Percentiles rank a stretch among this genome's conserved stretches.
Evolutionary conservation across 2,113 vertebrate species (phyloP).

Genomic region (Lophochroa leadbeateri): DNA sequence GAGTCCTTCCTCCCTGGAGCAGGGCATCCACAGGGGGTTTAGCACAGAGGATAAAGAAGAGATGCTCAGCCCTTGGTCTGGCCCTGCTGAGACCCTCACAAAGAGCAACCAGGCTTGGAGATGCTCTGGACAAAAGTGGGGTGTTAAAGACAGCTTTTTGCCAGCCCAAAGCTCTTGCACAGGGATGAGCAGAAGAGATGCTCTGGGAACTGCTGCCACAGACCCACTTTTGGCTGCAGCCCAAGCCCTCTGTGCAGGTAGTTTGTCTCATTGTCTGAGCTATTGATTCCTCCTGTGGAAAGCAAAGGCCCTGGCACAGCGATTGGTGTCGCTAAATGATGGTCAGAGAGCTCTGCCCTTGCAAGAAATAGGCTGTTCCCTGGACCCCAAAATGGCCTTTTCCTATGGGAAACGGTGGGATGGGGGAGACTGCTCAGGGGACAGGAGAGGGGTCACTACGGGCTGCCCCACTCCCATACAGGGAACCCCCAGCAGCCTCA

Average conservation of each 20-base stretch:
- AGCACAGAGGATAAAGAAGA: background rate
- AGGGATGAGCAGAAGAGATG: background rate
- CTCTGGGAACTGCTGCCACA: background rate
- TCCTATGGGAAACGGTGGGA: background rate
- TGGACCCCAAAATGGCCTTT: background rate
- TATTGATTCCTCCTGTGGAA: background rate
- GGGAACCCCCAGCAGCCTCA: background rate
- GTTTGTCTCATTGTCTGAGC: background rate
- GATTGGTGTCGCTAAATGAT: fast-evolving
- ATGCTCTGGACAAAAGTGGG: fast-evolving
- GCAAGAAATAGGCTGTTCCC: background rate
- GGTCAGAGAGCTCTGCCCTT: background rate
- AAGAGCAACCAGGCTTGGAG: background rate
- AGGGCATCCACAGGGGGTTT: background rate
- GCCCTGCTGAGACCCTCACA: background rate
- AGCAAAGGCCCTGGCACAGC: background rate
- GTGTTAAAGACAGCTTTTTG: fast-evolving
- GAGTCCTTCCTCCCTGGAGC: background rate
- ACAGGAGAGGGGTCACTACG: fast-evolving
- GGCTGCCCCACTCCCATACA: fast-evolving
- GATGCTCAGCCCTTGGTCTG: background rate
- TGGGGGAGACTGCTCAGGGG: background rate
- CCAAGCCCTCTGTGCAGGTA: background rate
- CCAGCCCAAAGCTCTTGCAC: background rate
- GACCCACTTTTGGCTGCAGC: background rate